phyloP scores from a whole-genome alignment of 2,888 invertebrate species.

The Ormyrus thymus region DNA sequence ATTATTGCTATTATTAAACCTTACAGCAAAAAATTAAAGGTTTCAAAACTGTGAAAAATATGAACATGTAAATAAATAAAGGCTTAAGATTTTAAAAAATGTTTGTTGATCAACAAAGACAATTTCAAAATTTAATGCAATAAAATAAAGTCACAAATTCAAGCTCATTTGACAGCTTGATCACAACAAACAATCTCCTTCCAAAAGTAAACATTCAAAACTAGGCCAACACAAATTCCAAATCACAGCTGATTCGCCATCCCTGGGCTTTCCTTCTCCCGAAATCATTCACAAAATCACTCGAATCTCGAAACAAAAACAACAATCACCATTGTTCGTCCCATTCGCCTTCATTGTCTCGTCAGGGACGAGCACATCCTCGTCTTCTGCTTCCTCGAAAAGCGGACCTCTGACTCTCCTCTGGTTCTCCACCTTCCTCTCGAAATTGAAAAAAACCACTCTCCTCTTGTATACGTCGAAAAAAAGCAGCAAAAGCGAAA shows the following conservation, averaged over 20 bases:
- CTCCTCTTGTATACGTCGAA: neutral
- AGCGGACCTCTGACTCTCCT: conserved; percentile 24
- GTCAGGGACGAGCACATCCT: conserved; percentile 68
- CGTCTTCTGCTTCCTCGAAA: conserved; percentile 49
- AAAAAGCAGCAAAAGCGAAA: conserved; percentile 4
- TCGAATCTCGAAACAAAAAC: conserved; percentile 49
- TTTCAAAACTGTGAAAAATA: too few relatives aligned
- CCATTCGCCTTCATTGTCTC: conserved; percentile 74
- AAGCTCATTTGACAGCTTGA: too few relatives aligned
- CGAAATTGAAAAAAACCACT: conserved; percentile 1
- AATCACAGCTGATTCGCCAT: neutral
- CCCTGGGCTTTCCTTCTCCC: neutral
- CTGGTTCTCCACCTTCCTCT: conserved; percentile 2
- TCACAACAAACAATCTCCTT: too few relatives aligned
- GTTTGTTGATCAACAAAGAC: too few relatives aligned
- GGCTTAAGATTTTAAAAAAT: too few relatives aligned
- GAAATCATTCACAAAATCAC: neutral
- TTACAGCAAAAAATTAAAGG: too few relatives aligned
- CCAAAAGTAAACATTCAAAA: neutral
- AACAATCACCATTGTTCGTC: conserved; percentile 73
- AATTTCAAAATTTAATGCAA: too few relatives aligned
- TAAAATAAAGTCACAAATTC: too few relatives aligned
- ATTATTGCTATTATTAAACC: too few relatives aligned
- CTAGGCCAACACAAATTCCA: neutral
- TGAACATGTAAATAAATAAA: too few relatives aligned